Conservation (phyloP, 1,140 invertebrate species). For the Listronotus oregonensis region DNA sequence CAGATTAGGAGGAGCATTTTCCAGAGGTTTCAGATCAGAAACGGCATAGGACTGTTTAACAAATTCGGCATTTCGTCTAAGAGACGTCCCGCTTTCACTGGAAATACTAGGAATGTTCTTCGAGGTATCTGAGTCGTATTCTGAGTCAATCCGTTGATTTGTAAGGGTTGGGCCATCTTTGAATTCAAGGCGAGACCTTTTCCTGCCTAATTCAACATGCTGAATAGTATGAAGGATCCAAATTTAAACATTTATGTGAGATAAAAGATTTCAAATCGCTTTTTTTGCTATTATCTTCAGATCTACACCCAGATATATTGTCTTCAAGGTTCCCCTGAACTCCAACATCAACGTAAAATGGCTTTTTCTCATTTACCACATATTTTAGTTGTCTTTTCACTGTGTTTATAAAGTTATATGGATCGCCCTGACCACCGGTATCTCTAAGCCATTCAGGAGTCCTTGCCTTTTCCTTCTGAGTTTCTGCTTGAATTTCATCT, state of each 20-base stretch:
- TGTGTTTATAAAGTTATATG: slow-evolving; percentile 55
- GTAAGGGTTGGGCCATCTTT: slow-evolving; percentile 20
- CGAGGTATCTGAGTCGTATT: slow-evolving; percentile 53
- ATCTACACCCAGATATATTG: neutral
- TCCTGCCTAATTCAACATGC: slow-evolving; percentile 37
- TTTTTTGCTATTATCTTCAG: slow-evolving; percentile 7
- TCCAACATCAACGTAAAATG: slow-evolving; percentile 40
- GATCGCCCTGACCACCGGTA: slow-evolving; percentile 40
- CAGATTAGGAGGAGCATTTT: neutral
- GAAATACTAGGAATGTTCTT: slow-evolving; percentile 55
- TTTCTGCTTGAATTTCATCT: no score
- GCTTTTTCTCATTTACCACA: slow-evolving; percentile 30
- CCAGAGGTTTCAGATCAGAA: slow-evolving; percentile 11
- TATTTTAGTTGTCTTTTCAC: slow-evolving; percentile 50
- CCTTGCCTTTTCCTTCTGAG: neutral
- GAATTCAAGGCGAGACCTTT: slow-evolving; percentile 11
- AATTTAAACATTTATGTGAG: slow-evolving; percentile 44
- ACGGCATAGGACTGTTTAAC: slow-evolving; percentile 14
- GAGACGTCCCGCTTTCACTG: slow-evolving; percentile 44
- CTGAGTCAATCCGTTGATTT: slow-evolving; percentile 24
- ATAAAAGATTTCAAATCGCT: slow-evolving; percentile 40
- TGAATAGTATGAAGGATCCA: slow-evolving; percentile 43
- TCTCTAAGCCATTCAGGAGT: slow-evolving; percentile 42
- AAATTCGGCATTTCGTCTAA: slow-evolving; percentile 28
- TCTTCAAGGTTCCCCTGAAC: slow-evolving; percentile 44